Conservation (phyloP, 1,140 invertebrate genomes). For the Sminthurides bifidus region DNA sequence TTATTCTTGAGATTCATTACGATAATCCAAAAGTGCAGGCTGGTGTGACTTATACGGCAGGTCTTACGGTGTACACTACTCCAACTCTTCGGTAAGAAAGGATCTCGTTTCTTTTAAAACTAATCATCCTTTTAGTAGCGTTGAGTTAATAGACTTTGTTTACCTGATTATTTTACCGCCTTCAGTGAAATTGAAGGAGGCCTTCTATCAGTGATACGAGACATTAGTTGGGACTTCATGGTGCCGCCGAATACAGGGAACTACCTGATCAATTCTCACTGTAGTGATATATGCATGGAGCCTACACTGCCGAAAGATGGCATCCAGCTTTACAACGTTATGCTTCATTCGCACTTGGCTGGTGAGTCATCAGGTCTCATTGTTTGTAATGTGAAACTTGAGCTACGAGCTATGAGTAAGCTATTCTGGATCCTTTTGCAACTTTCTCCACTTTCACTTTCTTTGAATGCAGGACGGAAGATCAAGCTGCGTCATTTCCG, state of each 20-base stretch:
- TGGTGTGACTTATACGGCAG: constrained; percentile 38
- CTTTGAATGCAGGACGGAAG: constrained; percentile 45
- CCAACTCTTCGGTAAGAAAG: background rate
- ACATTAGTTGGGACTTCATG: constrained; percentile 61
- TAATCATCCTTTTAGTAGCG: too few relatives aligned
- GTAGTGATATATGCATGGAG: constrained; percentile 61
- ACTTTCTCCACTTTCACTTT: too few relatives aligned
- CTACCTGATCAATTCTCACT: constrained; percentile 64
- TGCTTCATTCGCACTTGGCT: constrained; percentile 66
- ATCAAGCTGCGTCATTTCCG: constrained; percentile 66
- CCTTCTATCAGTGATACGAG: constrained; percentile 64
- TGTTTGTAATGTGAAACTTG: too few relatives aligned
- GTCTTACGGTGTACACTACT: constrained; percentile 65
- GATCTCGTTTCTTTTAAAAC: too few relatives aligned
- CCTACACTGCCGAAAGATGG: constrained; percentile 62
- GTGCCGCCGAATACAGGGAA: constrained; percentile 60
- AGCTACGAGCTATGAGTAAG: too few relatives aligned
- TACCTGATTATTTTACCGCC: background rate
- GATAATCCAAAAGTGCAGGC: constrained; percentile 50
- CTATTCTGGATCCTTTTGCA: too few relatives aligned
- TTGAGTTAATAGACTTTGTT: background rate
- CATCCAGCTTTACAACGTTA: constrained; percentile 64
- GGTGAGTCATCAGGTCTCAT: too few relatives aligned
- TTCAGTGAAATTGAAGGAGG: constrained; percentile 60
- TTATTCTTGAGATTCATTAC: constrained; percentile 81